Base-by-base conservation (phyloP, 2,113 vertebrate species). In the Mus spicilegus region DNA sequence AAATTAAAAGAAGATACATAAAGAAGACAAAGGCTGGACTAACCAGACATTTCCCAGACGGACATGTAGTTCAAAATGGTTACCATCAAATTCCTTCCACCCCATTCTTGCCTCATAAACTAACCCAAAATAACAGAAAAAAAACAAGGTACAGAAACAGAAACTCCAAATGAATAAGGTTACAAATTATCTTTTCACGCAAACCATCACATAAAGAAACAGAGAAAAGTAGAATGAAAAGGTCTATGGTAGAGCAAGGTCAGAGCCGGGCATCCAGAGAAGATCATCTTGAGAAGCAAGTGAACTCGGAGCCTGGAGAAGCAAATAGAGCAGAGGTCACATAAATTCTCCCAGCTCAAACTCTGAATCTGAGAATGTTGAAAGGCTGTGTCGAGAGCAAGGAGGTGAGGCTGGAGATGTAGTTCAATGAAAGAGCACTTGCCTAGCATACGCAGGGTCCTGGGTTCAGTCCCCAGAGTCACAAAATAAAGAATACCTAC, bases 51-150 rank as follows among this genome's bases (percentile, higher is more conserved):
- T 94, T 85, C 13, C 81, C 61, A 22, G 72, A 73, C 78, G 90
- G n/a, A n/a, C 24, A 80, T 63, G 56, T 76, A 63, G 49, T 87
- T 90, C 76, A 80, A 73, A 73, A 80, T 30, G 30, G 51, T 69
- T 56, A 89, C 46, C 39, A 30, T 30, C 63, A 67, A 92, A 78
- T 63, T 63, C 87, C 72, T 94, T 36, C 90, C 28, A 67, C 14
- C 11, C 39, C 0, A 49, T 67, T 92, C 87, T 16, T 67, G 51
- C 91, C 70, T 75, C 85, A 93, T 73, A 90, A 94, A 28, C n/a
- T 54, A 94, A 17, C 56, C 76, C 76, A 49, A 80, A 90, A 84
- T 90, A 90, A 85, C 77, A 96, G 77, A 19, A 3, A 78, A 78
- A n/a, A 33, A 28, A 22, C 19, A 90, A 85, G 89, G 39, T 56